Evolutionary conservation across 2,797 vertebrate genomes (phyloP).

Genomic region (Eutrigla gurnardus): DNA sequence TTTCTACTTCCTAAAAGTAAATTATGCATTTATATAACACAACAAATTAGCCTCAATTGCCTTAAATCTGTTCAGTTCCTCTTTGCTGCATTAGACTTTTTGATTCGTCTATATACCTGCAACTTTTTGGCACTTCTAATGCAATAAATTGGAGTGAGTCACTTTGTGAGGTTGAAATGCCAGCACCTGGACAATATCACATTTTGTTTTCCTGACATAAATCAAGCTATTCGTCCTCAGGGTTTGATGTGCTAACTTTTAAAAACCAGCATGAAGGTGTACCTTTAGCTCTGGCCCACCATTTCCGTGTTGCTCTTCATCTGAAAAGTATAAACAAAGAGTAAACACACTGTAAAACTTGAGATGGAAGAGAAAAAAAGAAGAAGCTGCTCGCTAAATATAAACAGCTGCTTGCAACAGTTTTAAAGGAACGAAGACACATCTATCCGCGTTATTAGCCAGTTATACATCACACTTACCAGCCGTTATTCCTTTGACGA

Average conservation of each 20-base stretch:
- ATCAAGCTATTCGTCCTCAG: background rate
- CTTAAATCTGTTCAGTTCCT: background rate
- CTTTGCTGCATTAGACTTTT: background rate
- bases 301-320: slow-evolving; percentile 69
- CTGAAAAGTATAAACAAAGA: slow-evolving; percentile 61
- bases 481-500: slow-evolving; percentile 62
- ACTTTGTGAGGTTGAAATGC: background rate
- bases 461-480: slow-evolving; percentile 71
- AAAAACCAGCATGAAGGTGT: background rate
- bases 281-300: slow-evolving; percentile 79
- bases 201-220: background rate
- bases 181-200: background rate
- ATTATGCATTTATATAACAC: too few relatives aligned
- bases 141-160: too few relatives aligned
- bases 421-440: background rate
- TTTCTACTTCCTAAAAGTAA: too few relatives aligned
- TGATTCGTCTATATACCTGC: background rate
- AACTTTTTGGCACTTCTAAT: background rate
- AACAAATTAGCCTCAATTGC: too few relatives aligned
- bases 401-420: slow-evolving; percentile 35
- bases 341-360: background rate
- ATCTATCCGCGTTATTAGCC: background rate
- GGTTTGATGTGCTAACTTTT: background rate
- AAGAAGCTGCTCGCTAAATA: background rate
- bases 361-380: background rate